Evolutionary conservation across 2,797 vertebrate genomes (phyloP).

Genomic region (Peromyscus aztecus): DNA sequence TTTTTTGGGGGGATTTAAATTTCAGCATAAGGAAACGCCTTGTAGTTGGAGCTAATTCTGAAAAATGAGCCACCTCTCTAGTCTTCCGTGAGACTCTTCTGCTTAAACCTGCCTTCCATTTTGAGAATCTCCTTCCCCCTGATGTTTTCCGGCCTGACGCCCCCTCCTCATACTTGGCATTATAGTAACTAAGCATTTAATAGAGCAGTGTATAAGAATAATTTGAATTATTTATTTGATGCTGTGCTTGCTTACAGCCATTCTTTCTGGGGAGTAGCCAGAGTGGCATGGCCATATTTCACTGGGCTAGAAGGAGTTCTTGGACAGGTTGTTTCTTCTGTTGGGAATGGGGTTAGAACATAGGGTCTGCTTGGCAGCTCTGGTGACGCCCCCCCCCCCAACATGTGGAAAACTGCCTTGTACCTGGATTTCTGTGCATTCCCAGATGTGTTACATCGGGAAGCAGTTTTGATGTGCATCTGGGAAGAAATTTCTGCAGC

Average conservation of each 20-base stretch:
- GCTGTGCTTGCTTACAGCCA: background rate
- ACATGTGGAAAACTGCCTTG: background rate
- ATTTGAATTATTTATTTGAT: conserved; percentile 60
- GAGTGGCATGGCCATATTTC: background rate
- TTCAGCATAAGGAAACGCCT: conserved; percentile 57
- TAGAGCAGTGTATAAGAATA: background rate
- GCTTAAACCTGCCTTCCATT: background rate
- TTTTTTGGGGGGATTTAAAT: conserved; percentile 13
- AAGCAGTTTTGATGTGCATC: background rate
- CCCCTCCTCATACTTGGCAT: conserved; percentile 37
- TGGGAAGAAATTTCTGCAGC: background rate
- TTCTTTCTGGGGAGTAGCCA: conserved; percentile 19
- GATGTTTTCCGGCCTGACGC: conserved; percentile 22
- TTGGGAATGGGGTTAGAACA: background rate
- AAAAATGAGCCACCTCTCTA: conserved; percentile 19
- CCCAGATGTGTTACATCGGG: background rate
- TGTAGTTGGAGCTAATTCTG: conserved; percentile 21
- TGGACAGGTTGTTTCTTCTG: background rate
- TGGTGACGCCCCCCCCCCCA: background rate
- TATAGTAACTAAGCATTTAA: conserved; percentile 56
- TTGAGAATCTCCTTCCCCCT: conserved; percentile 47
- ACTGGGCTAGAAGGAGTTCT: background rate
- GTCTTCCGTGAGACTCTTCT: conserved; percentile 24
- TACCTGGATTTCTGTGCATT: conserved; percentile 23
- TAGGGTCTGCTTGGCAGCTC: background rate